A percentile compares a stretch with the other conserved stretches of the same genome.
Evolutionary conservation across 2,113 vertebrate species (phyloP).

Genomic region (Cyphomyrus discorhynchus): DNA sequence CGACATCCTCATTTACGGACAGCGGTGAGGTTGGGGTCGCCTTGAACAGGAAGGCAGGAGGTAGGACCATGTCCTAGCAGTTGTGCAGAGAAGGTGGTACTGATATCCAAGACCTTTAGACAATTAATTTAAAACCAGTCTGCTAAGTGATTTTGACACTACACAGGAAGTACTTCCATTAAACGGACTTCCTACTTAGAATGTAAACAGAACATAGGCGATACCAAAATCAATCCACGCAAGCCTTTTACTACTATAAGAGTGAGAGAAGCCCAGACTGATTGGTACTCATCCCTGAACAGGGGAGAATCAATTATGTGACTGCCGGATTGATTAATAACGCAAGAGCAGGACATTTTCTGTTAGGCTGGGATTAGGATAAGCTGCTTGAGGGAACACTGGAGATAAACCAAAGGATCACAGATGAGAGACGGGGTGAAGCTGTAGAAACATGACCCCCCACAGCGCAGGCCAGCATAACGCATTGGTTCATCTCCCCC

Average conservation of each 20-base stretch:
- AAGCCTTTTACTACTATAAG: not conserved
- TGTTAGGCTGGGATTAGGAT: slow-evolving; percentile 6
- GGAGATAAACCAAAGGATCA: not conserved
- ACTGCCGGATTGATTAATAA: not conserved
- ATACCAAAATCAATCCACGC: not conserved
- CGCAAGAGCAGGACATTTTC: not conserved
- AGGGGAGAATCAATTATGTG: not conserved
- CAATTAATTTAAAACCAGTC: not conserved
- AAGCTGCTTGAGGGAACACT: not conserved
- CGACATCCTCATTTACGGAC: not conserved
- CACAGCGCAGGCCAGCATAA: not conserved
- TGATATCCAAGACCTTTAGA: not conserved
- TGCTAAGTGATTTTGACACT: not conserved
- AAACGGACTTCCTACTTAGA: not conserved
- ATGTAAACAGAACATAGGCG: not conserved
- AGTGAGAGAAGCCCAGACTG: not conserved
- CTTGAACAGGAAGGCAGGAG: not conserved
- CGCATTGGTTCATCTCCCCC: not conserved
- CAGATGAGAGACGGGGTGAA: not conserved
- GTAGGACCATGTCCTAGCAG: not conserved
- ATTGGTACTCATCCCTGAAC: not conserved
- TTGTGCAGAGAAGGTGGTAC: not conserved
- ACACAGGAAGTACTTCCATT: not conserved
- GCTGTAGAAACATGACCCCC: not conserved
- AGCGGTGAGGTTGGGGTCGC: not conserved